Evolutionary conservation across 1,140 invertebrate genomes (phyloP), one percentile per base, ranked within the genome.

Genomic region (Aplysia californica): DNA sequence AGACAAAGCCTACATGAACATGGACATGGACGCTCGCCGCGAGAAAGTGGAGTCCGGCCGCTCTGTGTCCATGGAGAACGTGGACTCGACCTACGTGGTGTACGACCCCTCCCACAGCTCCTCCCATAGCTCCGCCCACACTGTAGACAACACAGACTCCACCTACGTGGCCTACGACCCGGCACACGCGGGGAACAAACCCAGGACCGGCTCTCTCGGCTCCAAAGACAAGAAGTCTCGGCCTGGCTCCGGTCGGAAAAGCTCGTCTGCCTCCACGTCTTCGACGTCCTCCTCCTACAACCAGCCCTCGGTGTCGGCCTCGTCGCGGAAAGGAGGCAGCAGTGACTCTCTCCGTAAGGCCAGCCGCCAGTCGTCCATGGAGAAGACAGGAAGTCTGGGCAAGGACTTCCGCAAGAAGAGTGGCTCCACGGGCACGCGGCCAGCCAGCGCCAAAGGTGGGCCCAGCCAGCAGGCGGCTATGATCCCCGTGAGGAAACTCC

Each of bases 331-430:
- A 1, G 44, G 65, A 23, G 75, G 75, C 5, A 64, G 66, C 35
- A 39, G 55, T 64, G 64, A 68, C 23, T 76, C 66, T 38, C 39
- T 69, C 1, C 59, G 72, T n/a, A 75, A 55, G 65, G 50, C 72
- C 41, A 23, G 65, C 6, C 4, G 61, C 21, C 44, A 70, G 56
- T 61, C 55, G 15, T 59, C 55, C 38, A 69, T 58, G 78, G 82
- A 76, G 36, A 83, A 78, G 79, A 73, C 31, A 29, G 79, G 50
- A 78, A 84, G 73, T 50, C 35, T 78, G 1, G 77, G 76, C 2
- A 39, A 77, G 44, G 74, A 77, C 56, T 79, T 77, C 58, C 36
- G 74, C 44, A 39, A 80, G 66, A 76, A 82, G 50, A 80, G 75
- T 61, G 69, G 59, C 36, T 72, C 75, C 38, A 66, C 58, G 21